Evolutionary conservation across 2,797 vertebrate genomes (phyloP).

Genomic region (Harpagifer antarcticus): DNA sequence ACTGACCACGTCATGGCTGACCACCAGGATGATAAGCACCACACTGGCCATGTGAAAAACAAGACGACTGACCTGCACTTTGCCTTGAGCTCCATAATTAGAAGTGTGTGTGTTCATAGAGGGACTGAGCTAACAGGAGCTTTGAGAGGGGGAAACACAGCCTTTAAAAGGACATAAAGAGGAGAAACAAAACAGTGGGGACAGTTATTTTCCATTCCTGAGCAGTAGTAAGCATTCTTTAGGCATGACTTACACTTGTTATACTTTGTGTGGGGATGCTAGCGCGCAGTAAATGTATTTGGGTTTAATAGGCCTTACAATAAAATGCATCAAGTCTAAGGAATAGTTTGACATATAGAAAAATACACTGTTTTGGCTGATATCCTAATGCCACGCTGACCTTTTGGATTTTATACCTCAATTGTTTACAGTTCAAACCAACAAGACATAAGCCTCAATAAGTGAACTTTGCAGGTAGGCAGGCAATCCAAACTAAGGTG

Average conservation of each 20-base stretch:
- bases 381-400: background rate
- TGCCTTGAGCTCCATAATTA: slow-evolving; percentile 33
- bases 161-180: background rate
- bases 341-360: background rate
- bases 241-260: background rate
- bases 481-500: background rate
- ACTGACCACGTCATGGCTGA: slow-evolving; percentile 57
- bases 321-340: background rate
- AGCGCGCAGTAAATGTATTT: background rate
- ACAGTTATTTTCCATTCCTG: slow-evolving; percentile 42
- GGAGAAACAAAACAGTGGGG: slow-evolving; percentile 8
- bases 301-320: background rate
- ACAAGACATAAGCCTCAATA: background rate
- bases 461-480: background rate
- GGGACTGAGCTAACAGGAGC: slow-evolving; percentile 4
- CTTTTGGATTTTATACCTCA: background rate
- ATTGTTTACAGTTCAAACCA: background rate
- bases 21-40: slow-evolving; percentile 48
- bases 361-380: too few species aligned
- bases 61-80: slow-evolving; percentile 32
- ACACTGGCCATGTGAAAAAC: slow-evolving; percentile 50
- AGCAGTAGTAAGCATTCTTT: background rate
- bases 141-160: slow-evolving; percentile 15
- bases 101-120: slow-evolving; percentile 14
- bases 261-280: background rate